Evolutionary conservation across 2,113 vertebrate genomes (phyloP).

Genomic region (Gasterosteus aculeatus): DNA sequence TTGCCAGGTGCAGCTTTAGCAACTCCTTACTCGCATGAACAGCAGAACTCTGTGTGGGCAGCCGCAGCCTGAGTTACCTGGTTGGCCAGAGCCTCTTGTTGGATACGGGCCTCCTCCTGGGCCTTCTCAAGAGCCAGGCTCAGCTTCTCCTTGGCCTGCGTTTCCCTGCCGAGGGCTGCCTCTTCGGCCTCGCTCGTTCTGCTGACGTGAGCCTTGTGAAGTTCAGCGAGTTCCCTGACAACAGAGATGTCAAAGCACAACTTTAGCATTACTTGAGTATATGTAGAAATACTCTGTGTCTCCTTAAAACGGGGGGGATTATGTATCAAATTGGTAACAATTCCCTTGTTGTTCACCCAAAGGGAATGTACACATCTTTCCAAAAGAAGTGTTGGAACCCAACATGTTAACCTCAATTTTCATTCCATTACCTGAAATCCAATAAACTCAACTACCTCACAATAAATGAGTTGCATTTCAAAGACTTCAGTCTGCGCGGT

Average conservation of each 20-base stretch:
- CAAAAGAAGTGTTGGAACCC: not conserved
- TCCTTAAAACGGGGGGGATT: not conserved
- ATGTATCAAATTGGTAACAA: not conserved
- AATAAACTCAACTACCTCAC: not conserved
- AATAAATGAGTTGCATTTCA: not conserved
- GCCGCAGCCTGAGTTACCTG: conserved; percentile 79
- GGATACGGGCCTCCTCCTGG: conserved; percentile 89
- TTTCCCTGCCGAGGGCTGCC: conserved; percentile 87
- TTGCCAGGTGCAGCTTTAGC: too few relatives aligned
- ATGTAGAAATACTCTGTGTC: not conserved
- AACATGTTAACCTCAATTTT: not conserved
- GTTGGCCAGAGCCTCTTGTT: conserved; percentile 90
- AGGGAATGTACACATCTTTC: not conserved
- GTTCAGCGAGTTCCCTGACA: conserved; percentile 91
- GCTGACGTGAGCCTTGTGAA: conserved; percentile 92
- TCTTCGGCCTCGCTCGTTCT: conserved; percentile 93
- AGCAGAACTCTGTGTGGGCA: not conserved
- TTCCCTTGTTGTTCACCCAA: not conserved
- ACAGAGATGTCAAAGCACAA: conserved; percentile 21
- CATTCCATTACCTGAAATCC: not conserved
- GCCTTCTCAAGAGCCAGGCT: conserved; percentile 87
- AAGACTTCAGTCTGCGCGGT: not conserved
- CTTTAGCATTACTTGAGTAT: not conserved
- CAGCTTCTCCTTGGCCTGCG: conserved; percentile 90
- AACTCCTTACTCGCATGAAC: not conserved